Base-by-base conservation (phyloP, 2,797 vertebrate genomes). In the Craterocephalus amniculus region DNA sequence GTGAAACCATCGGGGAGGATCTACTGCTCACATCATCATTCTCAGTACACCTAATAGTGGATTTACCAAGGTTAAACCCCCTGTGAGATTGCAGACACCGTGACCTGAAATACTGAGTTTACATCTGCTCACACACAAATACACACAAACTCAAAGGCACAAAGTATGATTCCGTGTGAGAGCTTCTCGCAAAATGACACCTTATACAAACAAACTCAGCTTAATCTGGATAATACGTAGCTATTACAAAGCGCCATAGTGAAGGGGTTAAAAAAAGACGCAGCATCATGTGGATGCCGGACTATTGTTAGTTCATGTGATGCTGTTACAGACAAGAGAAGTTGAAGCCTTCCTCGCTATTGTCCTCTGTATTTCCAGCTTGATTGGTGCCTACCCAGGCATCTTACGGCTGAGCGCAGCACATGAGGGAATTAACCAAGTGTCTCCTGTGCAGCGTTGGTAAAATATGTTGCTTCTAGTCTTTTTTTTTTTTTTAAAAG, bases 61-160 rank as follows among this genome's bases (percentile, higher is more conserved):
- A 89, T 93, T 91, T 92, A 86, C 91, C 87, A 89, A 89, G 91
- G 93, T 93, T 89, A 93, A 92, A 91, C 87, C 89, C 80, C 83
- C 83, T 69, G 81, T 65, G 84, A 91, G 91, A 91, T 89, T 92
- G 88, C 81, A 88, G 82, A 87, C 84, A 83, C 84, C 67, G 75
- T 82, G 81, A 88, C 89, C 88, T 73, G 84, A 76, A 90, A 88
- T 88, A 86, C 88, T 70, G 87, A 89, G 88, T 92, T 87, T 86
- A 90, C 86, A 86, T 88, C 76, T 76, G 35, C 73, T 73, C 67
- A 16, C 73, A 54, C 76, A 76, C 78, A 73, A 61, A 74, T 34
- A 65, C 29, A 38, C 26, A 63, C 29, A 22, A 43, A 18, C 29
- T 35, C 58, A 27, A 29, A 58, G 48, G 45, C 55, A 61, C 26